A percentile compares a stretch with the other conserved stretches of the same genome.
These are phyloP conservation scores for Volucella zonaria DNA, from an alignment of 2,888 invertebrate genomes.

Conservation along the genomic window DNA sequence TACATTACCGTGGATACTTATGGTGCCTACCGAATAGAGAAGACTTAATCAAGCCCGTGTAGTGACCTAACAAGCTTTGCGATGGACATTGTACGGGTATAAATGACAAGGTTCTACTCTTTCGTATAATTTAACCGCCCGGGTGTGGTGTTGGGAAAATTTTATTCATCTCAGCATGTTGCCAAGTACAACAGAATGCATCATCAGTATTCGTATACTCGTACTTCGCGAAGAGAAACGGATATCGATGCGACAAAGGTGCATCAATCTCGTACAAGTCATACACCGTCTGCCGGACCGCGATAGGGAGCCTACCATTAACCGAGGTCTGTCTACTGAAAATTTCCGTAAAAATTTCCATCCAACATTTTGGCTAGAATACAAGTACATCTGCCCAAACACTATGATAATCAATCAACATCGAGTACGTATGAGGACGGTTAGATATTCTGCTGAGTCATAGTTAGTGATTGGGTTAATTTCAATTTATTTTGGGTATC, in stretches of 20 bases:
- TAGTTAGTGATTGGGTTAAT: conserved; percentile 61
- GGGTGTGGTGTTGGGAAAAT: conserved; percentile 36
- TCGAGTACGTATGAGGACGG: conserved; percentile 21
- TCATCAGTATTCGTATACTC: conserved; percentile 38
- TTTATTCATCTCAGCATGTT: conserved; percentile 57
- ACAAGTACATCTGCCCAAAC: conserved; percentile 1
- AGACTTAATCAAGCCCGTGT: conserved; percentile 43
- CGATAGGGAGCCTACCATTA: conserved; percentile 27
- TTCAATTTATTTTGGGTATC: conserved; percentile 67
- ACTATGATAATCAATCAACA: conserved; percentile 61
- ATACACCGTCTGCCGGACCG: conserved; percentile 49
- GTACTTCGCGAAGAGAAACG: conserved; percentile 40
- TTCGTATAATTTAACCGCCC: conserved; percentile 34
- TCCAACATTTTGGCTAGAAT: conserved; percentile 28
- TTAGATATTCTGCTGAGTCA: conserved; percentile 62
- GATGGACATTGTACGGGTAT: conserved; percentile 55
- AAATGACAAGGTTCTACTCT: conserved; percentile 59
- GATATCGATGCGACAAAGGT: conserved; percentile 62
- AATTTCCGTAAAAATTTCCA: conserved; percentile 41
- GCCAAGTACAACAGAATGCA: conserved; percentile 53
- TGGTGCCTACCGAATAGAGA: conserved; percentile 21
- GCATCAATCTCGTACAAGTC: conserved; percentile 67
- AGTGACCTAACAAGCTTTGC: conserved; percentile 42
- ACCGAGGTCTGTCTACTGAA: conserved; percentile 32
- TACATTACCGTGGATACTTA: conserved; percentile 33